phyloP scores from a whole-genome alignment of 1,140 invertebrate genomes.

The Potamilus streckersoni region DNA sequence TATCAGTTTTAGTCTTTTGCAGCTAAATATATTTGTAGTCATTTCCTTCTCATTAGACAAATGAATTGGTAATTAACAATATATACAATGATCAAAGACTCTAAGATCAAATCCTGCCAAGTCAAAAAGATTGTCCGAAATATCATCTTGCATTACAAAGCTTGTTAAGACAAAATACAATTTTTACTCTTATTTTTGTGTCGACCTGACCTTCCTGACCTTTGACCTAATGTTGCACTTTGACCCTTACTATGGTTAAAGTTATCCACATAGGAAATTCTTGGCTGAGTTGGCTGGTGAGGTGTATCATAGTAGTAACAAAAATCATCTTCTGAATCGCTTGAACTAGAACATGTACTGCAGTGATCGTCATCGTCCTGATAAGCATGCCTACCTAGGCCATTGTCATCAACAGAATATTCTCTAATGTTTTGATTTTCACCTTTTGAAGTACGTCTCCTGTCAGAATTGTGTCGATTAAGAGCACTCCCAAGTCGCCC shows the following conservation, averaged over 20 bases:
- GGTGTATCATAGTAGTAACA: conserved; percentile 52
- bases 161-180: conserved; percentile 52
- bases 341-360: conserved; percentile 63
- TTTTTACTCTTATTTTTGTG: conserved; percentile 48
- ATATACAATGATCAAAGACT: no score
- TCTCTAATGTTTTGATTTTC: conserved; percentile 12
- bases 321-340: conserved; percentile 58
- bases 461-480: conserved; percentile 14
- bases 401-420: conserved; percentile 25
- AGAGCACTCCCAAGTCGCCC: conserved; percentile 35
- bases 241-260: conserved; percentile 49
- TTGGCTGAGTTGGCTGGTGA: conserved; percentile 21
- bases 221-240: conserved; percentile 31
- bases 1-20: no score
- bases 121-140: no score
- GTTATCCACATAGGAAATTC: conserved; percentile 63
- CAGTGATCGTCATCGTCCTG: conserved; percentile 37
- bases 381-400: conserved; percentile 26
- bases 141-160: no score
- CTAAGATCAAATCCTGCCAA: no score
- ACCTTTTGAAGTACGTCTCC: conserved; percentile 27
- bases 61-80: no score
- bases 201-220: conserved; percentile 29
- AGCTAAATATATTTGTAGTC: no score
- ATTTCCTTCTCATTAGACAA: no score